phyloP scores from a whole-genome alignment of 2,113 vertebrate species.

The Zapornia atra region DNA sequence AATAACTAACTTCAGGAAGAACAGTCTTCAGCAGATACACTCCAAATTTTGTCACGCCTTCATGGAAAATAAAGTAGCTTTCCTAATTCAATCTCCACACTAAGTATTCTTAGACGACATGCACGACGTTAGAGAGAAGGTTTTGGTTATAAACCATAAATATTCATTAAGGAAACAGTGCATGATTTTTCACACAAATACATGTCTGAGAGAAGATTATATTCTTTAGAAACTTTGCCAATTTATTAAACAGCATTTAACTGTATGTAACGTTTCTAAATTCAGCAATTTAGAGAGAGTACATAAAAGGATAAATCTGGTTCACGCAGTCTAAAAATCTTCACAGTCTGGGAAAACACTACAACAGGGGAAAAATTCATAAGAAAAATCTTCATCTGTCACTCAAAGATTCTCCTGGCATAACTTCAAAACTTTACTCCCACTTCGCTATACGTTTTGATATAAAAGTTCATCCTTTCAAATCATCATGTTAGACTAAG shows the following conservation, averaged over 20 bases:
- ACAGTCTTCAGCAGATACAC: neutral
- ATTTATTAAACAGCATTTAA: conserved; percentile 24
- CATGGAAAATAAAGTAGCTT: conserved; percentile 4
- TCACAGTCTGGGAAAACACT: conserved; percentile 45
- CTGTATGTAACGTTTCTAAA: conserved; percentile 31
- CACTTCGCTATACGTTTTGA: conserved; percentile 43
- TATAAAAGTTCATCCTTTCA: conserved; percentile 54
- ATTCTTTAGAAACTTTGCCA: neutral
- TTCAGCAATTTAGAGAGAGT: conserved; percentile 10
- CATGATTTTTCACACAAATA: neutral
- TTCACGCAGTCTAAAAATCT: conserved; percentile 36
- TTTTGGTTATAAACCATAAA: neutral
- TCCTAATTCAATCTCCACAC: neutral
- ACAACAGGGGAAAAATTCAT: neutral
- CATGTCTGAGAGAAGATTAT: neutral
- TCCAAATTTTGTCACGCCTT: neutral
- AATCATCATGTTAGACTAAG: conserved; percentile 52
- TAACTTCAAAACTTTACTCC: conserved; percentile 53
- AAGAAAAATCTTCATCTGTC: conserved; percentile 28
- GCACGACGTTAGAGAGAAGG: neutral
- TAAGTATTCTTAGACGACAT: neutral
- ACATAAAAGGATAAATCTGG: conserved; percentile 43
- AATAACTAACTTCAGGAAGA: neutral
- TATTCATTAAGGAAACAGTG: neutral
- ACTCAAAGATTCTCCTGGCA: conserved; percentile 51